phyloP scores from a whole-genome alignment of 2,797 vertebrate species.

The Phylloscopus collybita region DNA sequence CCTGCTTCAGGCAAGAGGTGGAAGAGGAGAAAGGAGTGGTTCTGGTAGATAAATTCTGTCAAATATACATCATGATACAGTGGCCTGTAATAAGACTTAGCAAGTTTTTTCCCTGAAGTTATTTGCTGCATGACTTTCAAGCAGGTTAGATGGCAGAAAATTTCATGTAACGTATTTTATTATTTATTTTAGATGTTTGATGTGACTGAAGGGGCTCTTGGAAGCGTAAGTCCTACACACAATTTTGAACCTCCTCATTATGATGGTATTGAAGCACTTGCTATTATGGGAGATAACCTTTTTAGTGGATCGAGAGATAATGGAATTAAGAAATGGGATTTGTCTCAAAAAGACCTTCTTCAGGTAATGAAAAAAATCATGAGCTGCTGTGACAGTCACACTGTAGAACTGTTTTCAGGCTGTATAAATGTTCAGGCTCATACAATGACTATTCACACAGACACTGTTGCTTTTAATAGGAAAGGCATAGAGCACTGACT shows the following conservation, averaged over 20 bases:
- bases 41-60: neutral
- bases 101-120: neutral
- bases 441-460: neutral
- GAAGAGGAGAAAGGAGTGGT: neutral
- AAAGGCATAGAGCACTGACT: neutral
- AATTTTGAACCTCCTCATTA: constrained; percentile 99
- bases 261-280: constrained; percentile 95
- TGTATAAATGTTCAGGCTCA: neutral
- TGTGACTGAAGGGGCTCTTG: constrained; percentile 91
- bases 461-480: neutral
- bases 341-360: constrained; percentile 92
- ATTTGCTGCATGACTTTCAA: neutral
- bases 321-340: constrained; percentile 98
- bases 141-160: neutral
- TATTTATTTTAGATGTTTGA: constrained; percentile 90
- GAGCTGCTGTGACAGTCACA: neutral
- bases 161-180: neutral
- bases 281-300: constrained; percentile 90
- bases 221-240: constrained; percentile 89
- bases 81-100: neutral
- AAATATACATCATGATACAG: neutral
- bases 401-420: neutral
- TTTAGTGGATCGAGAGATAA: constrained; percentile 98
- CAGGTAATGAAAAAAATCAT: constrained; percentile 82
- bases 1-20: neutral